Base-by-base conservation (phyloP, 2,888 invertebrate genomes). In the Polydrusus cervinus region DNA sequence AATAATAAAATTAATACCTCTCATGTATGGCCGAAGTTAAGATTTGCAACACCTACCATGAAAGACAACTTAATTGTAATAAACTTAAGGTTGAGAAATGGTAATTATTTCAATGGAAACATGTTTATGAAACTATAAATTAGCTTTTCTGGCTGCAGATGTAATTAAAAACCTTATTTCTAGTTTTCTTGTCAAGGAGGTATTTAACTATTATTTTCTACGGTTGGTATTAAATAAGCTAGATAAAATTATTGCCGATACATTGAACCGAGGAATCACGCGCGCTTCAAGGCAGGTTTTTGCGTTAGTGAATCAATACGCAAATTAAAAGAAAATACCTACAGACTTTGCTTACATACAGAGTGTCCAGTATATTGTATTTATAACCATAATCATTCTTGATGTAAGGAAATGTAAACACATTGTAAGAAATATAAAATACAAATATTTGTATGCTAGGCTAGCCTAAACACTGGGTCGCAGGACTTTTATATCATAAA, bases 91-190 rank as follows among this genome's bases (percentile, higher is more conserved):
- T 47, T 47, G n/a, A 47, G 47, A n/a, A 47, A n/a, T 45, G 25
- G 25, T 62, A 62, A 53, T 53, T 53, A 30, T 53, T 53, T 25
- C 20, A 30, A 30, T 38, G 30, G 14, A 38, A 16, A 38, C n/a
- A 38, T 57, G 16, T 18, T 55, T 18, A 40, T 60, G 38, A 38
- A 38, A 60, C 38, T 60, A 18, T 38, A 60, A 38, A 60, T 60
- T 30, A 60, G 53, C 30, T 38, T 65, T 65, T 71, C 57, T 71
- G 43, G n/a, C 45, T 40, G 70, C 62, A 71, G 64, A 43, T 71
- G 64, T 71, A 71, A 71, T 71, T 71, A 71, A 71, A 71, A 71
- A 71, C 65, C 47, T 1, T 60, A 38, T 71, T 62, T 62, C 71
- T 64, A 64, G 71, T 71, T 71, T 70, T 49, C 53, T 49, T 64